Evolutionary conservation across 2,797 vertebrate genomes (phyloP).

Genomic region (Nasua narica): DNA sequence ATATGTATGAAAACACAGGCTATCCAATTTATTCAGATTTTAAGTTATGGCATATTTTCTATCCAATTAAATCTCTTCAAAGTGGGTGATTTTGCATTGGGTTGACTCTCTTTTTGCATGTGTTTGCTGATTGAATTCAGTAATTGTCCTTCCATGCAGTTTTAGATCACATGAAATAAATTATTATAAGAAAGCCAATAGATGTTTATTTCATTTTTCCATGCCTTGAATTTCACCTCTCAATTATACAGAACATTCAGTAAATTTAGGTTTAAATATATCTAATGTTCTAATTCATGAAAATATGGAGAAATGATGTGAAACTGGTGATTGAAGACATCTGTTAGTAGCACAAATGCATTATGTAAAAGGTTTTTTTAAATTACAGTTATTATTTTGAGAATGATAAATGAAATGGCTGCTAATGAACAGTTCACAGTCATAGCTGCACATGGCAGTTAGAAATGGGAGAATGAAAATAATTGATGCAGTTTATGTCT

Average conservation of each 20-base stretch:
- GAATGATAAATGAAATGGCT: constrained; percentile 63
- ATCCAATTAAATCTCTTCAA: constrained; percentile 15
- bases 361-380: constrained; percentile 64
- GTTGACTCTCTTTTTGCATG: not conserved
- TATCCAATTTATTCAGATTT: constrained; percentile 23
- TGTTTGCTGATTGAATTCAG: constrained; percentile 32
- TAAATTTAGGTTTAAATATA: constrained; percentile 68
- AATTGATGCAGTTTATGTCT: not conserved
- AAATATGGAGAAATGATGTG: constrained; percentile 59
- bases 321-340: constrained; percentile 77
- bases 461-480: constrained; percentile 74
- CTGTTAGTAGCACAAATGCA: constrained; percentile 67
- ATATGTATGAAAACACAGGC: constrained; percentile 23
- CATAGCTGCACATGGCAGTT: constrained; percentile 58
- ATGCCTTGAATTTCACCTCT: constrained; percentile 44
- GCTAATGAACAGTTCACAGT: constrained; percentile 64
- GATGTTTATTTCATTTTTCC: constrained; percentile 26
- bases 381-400: constrained; percentile 70
- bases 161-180: constrained; percentile 32
- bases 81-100: constrained; percentile 22
- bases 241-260: constrained; percentile 53
- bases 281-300: constrained; percentile 55
- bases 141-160: not conserved
- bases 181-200: constrained; percentile 40
- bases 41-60: not conserved